Conservation (phyloP, 2,888 invertebrate genomes). For the Malthinus flaveolus region DNA sequence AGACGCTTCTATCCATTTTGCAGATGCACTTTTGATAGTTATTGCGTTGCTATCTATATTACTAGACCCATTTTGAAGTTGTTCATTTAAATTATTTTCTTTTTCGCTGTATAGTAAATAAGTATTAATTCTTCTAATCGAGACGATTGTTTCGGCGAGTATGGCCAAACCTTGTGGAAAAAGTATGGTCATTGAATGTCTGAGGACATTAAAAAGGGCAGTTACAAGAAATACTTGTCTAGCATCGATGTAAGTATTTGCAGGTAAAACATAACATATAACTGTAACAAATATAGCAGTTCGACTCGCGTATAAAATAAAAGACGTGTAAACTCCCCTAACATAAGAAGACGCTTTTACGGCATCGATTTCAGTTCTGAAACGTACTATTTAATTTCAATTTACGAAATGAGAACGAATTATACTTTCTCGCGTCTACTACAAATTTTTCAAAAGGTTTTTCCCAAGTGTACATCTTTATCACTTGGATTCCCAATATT, state of each 20-base stretch:
- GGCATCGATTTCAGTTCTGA: slow-evolving; percentile 53
- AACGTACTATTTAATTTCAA: slow-evolving; percentile 24
- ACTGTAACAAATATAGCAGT: slow-evolving; percentile 79
- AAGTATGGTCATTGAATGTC: slow-evolving; percentile 62
- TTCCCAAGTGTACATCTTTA: slow-evolving; percentile 53
- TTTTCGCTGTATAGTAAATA: slow-evolving; percentile 58
- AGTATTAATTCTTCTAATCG: slow-evolving; percentile 60
- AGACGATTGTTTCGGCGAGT: slow-evolving; percentile 62
- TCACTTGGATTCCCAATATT: slow-evolving; percentile 68
- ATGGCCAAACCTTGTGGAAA: slow-evolving; percentile 62
- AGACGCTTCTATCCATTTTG: slow-evolving; percentile 55
- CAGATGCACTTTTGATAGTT: slow-evolving; percentile 38
- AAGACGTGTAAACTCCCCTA: slow-evolving; percentile 67
- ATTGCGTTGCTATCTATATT: slow-evolving; percentile 20
- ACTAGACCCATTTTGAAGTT: slow-evolving; percentile 50
- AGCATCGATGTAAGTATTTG: slow-evolving; percentile 61
- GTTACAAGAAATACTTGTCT: slow-evolving; percentile 49
- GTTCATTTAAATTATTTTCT: slow-evolving; percentile 60
- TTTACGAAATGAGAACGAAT: neutral
- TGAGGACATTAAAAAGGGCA: slow-evolving; percentile 55
- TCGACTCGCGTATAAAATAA: slow-evolving; percentile 81
- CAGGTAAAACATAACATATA: slow-evolving; percentile 70
- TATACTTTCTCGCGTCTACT: slow-evolving; percentile 20
- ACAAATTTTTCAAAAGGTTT: slow-evolving; percentile 60
- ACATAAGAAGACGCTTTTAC: slow-evolving; percentile 58